Conservation (phyloP, 35 echinoderm and acorn worm species). For the Heliocidaris tuberculata region DNA sequence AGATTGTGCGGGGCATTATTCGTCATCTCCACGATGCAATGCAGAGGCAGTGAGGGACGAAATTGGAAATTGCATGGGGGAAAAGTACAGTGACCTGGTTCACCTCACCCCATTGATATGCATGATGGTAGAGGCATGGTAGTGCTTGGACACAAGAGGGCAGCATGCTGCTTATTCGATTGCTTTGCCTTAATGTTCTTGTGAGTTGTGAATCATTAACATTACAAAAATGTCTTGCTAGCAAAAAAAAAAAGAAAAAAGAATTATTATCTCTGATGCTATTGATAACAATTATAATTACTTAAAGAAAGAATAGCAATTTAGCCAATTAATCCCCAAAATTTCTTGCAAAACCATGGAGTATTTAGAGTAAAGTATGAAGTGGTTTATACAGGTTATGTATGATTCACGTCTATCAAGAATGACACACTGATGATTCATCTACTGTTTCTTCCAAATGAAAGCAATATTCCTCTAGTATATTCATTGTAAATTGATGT, state of each 20-base stretch:
- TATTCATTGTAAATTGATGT: not conserved
- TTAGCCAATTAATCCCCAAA: no score
- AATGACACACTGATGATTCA: constrained; percentile 7
- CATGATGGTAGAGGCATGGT: constrained; percentile 14
- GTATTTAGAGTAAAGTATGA: not conserved
- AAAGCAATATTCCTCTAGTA: not conserved
- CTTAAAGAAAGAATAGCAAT: no score
- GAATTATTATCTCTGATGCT: not conserved
- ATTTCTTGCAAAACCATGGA: not conserved
- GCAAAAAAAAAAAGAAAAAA: no score
- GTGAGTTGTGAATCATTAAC: no score
- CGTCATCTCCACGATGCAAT: not conserved
- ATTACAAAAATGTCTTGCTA: no score
- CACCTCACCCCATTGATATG: not conserved
- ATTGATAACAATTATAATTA: not conserved
- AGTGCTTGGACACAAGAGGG: not conserved
- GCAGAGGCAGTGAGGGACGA: not conserved
- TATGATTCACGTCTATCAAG: not conserved
- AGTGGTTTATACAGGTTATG: not conserved
- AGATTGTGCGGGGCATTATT: constrained; percentile 14
- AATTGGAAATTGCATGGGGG: constrained; percentile 22
- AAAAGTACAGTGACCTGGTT: constrained; percentile 38
- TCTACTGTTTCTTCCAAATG: not conserved
- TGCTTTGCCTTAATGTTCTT: not conserved
- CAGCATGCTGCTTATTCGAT: not conserved